Percentiles rank a stretch among this genome's conserved stretches.
Conservation (phyloP, 2,113 vertebrate genomes). For the Platycercus adscitus region DNA sequence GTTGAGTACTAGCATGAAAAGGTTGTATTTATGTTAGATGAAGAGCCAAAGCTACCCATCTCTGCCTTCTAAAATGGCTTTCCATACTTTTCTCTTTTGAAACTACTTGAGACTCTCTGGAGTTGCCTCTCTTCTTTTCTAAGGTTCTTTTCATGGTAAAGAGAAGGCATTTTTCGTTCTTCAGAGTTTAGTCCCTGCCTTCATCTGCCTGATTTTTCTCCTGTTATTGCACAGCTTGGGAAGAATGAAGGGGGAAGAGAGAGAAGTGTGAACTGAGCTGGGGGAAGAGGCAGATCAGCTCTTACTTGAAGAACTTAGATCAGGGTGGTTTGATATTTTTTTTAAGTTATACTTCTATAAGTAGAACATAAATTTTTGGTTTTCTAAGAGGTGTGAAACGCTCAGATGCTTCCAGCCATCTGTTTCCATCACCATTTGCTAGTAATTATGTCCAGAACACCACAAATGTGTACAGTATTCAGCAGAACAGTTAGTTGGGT, state of each 20-base stretch:
- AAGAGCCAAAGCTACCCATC: background rate
- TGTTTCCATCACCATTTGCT: constrained; percentile 45
- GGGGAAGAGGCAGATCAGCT: background rate
- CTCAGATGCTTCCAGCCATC: constrained; percentile 64
- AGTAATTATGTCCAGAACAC: constrained; percentile 38
- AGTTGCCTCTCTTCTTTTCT: background rate
- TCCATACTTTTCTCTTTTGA: background rate
- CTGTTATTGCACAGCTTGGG: background rate
- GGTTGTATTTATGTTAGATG: background rate
- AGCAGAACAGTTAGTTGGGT: constrained; percentile 5
- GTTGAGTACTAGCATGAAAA: background rate
- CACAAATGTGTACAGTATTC: constrained; percentile 15
- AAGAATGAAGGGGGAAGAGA: background rate
- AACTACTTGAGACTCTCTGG: background rate
- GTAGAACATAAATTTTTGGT: constrained; percentile 24
- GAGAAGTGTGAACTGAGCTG: background rate
- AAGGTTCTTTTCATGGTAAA: background rate
- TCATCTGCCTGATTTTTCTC: background rate
- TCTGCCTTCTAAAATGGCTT: background rate
- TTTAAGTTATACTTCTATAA: background rate
- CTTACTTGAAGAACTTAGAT: background rate
- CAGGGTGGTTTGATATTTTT: background rate
- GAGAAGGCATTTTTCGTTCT: background rate
- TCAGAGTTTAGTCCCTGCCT: background rate
- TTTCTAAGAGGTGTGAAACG: constrained; percentile 58